Evolutionary conservation across 2,888 invertebrate species (phyloP).

Genomic region (Neoascia interrupta): DNA sequence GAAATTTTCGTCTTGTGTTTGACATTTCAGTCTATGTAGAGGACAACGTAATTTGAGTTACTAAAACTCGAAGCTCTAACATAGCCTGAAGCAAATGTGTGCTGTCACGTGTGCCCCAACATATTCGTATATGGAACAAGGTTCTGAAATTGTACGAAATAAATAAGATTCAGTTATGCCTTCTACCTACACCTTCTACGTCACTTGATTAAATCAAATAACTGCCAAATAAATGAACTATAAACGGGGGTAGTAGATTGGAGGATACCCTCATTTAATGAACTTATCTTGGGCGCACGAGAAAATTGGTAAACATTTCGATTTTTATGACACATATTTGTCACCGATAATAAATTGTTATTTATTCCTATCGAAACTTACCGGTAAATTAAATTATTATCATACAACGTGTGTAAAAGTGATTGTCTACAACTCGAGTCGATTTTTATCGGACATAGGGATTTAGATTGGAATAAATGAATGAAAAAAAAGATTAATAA

Average conservation of each 20-base stretch:
- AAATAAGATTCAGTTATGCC: too few species aligned
- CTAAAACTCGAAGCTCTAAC: too few species aligned
- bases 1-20: too few species aligned
- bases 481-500: too few species aligned
- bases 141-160: too few species aligned
- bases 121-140: too few species aligned
- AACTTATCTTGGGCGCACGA: slow-evolving; percentile 21
- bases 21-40: too few species aligned
- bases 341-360: neutral
- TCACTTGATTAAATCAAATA: neutral
- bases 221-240: neutral
- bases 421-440: neutral
- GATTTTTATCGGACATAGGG: slow-evolving; percentile 1
- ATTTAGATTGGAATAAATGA: neutral
- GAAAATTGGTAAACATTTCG: neutral
- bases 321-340: slow-evolving; percentile 8
- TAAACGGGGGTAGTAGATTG: neutral
- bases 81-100: too few species aligned
- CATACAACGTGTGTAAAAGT: neutral
- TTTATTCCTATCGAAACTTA: neutral
- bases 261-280: slow-evolving; percentile 11
- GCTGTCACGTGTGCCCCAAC: too few species aligned
- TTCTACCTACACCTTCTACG: too few species aligned
- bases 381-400: slow-evolving; percentile 14
- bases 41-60: too few species aligned